Evolutionary conservation across 2,888 invertebrate species (phyloP), one percentile per base, ranked within the genome.

Genomic region (Idaea biselata): DNA sequence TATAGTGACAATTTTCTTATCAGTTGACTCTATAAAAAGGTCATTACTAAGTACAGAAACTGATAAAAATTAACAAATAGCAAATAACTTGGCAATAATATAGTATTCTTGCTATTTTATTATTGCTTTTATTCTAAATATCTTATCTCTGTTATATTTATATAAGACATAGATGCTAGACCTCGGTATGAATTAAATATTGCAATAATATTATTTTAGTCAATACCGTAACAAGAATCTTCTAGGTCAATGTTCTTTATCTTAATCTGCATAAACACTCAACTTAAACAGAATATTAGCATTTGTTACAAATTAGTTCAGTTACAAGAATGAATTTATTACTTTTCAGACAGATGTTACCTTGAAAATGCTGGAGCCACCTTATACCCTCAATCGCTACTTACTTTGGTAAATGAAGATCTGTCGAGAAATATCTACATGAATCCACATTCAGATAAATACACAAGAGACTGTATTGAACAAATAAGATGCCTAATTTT

Each of bases 351-450:
- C 65, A 94, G 94, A 76, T 95, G 94, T 76, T 99, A 98, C 84
- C 91, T 99, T 78, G 99, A 99, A 84, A 97, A 98, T 94, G 96
- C 97, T 55, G 98, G 98, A 8, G 94, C 98, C 14, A 95, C 97
- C 7, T 86, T 98, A 60, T 98, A 97, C 82, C 95, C 97, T 6
- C 94, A 95, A 80, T 93, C 93, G 71, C 96, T 98, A 87, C 93
- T 98, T 31, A 88, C 94, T 66, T 87, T 93, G 55, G 89, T 95
- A 16, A 90, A 93, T 63, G 84, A 94, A 59, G 95, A 97, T 78
- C 89, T 98, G 32, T 86, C 93, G 58, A 88, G 85, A n/a, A 95
- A 95, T 85, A 83, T 97, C 4, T 97, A 97, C 79, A 96, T 96
- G 75, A 99, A 99, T 93, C 99, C 99, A 14, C 99, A 99, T 88